These are phyloP conservation scores for Anoplolepis gracilipes DNA, from an alignment of 1,140 invertebrate species.

Conservation along the genomic window DNA sequence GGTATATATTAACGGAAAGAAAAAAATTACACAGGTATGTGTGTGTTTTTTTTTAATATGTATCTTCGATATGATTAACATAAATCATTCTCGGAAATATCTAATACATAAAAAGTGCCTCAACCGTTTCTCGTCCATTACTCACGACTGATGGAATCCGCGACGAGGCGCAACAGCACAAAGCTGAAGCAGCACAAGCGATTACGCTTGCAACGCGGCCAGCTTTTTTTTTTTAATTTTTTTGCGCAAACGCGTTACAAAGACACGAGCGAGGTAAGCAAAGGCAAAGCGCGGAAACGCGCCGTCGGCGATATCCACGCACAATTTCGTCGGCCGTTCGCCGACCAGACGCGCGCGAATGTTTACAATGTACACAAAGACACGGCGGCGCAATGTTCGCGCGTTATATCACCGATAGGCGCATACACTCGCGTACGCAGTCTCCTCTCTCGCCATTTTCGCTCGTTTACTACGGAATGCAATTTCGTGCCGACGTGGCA, in stretches of 20 bases:
- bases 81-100: background rate
- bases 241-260: background rate
- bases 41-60: background rate
- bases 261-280: slow-evolving; percentile 31
- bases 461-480: slow-evolving; percentile 77
- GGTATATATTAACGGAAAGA: background rate
- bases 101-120: background rate
- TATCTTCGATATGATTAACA: background rate
- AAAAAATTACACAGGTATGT: background rate
- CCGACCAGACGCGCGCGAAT: slow-evolving; percentile 45
- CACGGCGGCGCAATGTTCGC: background rate
- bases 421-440: background rate
- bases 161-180: slow-evolving; percentile 24
- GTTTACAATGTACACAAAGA: slow-evolving; percentile 59
- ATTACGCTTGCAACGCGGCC: background rate
- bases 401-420: background rate
- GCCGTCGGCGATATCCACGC: slow-evolving; percentile 45
- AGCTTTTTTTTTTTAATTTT: background rate
- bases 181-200: slow-evolving; percentile 5
- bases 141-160: slow-evolving; percentile 6
- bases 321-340: slow-evolving; percentile 42
- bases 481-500: slow-evolving; percentile 71
- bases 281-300: slow-evolving; percentile 17
- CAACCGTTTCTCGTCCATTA: background rate
- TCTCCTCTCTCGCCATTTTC: slow-evolving; percentile 66